Percentiles rank a stretch among this genome's conserved stretches.
phyloP scores from a whole-genome alignment of 2,888 invertebrate species.

The Sphinx pinastri region DNA sequence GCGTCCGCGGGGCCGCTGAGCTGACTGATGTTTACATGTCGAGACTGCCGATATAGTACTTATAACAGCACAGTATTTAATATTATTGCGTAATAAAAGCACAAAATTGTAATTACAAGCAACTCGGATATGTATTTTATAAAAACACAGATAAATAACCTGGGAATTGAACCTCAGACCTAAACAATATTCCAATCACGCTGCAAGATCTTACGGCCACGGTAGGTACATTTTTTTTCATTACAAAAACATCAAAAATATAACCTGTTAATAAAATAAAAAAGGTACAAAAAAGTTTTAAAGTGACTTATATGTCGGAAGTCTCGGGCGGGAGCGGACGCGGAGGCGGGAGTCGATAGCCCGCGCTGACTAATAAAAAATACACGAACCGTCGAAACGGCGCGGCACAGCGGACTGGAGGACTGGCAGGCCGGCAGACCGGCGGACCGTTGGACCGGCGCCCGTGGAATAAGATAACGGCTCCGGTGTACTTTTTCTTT shows the following conservation, averaged over 20 bases:
- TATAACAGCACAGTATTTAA: too few relatives aligned
- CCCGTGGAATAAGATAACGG: slow-evolving; percentile 47
- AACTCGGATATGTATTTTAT: too few relatives aligned
- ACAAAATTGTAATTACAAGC: too few relatives aligned
- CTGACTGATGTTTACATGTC: too few relatives aligned
- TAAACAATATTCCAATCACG: too few relatives aligned
- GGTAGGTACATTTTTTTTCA: neutral
- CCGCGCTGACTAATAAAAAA: neutral
- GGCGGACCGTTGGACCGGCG: slow-evolving; percentile 31
- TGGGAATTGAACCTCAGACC: too few relatives aligned
- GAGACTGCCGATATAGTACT: too few relatives aligned
- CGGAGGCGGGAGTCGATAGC: neutral
- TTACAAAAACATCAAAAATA: neutral
- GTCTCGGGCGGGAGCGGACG: neutral
- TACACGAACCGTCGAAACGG: neutral
- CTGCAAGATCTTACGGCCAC: too few relatives aligned
- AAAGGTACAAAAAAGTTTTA: neutral
- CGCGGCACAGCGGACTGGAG: slow-evolving; percentile 5
- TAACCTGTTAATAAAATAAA: neutral
- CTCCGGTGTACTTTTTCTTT: slow-evolving; percentile 52
- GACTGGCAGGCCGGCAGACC: slow-evolving; percentile 39
- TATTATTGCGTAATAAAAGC: too few relatives aligned
- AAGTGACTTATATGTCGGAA: neutral
- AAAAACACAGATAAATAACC: too few relatives aligned
- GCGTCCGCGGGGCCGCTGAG: too few relatives aligned